Percentiles rank a stretch among this genome's conserved stretches.
phyloP scores from a whole-genome alignment of 2,888 invertebrate genomes.

The Ophioninae sp. region DNA sequence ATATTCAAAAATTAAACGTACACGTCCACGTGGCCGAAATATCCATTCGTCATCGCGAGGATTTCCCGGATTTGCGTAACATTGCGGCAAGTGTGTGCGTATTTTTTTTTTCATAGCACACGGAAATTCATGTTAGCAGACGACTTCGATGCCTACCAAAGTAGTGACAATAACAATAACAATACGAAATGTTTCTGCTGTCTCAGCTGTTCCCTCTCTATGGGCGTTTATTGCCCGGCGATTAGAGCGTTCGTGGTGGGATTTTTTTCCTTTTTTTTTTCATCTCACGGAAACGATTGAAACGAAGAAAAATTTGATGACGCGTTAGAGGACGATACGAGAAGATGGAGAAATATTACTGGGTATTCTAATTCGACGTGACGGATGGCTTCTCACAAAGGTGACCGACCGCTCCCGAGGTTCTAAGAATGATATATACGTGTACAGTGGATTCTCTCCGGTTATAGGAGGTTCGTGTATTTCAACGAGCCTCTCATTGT shows the following conservation, averaged over 20 bases:
- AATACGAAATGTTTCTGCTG: neutral
- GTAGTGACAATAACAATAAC: too few species aligned
- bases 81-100: neutral
- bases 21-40: neutral
- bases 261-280: slow-evolving; percentile 1
- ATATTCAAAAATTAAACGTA: neutral
- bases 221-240: slow-evolving; percentile 26
- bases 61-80: neutral
- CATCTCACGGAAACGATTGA: neutral
- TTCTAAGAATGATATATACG: slow-evolving; percentile 49
- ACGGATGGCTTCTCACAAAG: slow-evolving; percentile 60
- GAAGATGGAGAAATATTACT: slow-evolving; percentile 31
- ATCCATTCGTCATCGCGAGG: neutral
- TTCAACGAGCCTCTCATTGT: neutral
- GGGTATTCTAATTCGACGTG: slow-evolving; percentile 62
- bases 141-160: neutral
- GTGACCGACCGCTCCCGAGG: slow-evolving; percentile 63
- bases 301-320: slow-evolving; percentile 9
- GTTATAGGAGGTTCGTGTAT: neutral
- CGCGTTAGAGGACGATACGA: neutral
- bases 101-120: too few species aligned
- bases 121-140: neutral
- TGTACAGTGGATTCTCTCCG: neutral
- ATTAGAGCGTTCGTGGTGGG: slow-evolving; percentile 13
- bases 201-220: neutral